A percentile compares a stretch with the other conserved stretches of the same genome.
These are phyloP conservation scores for Nothocercus julius DNA, from an alignment of 2,113 vertebrate genomes.

Conservation along the genomic window DNA sequence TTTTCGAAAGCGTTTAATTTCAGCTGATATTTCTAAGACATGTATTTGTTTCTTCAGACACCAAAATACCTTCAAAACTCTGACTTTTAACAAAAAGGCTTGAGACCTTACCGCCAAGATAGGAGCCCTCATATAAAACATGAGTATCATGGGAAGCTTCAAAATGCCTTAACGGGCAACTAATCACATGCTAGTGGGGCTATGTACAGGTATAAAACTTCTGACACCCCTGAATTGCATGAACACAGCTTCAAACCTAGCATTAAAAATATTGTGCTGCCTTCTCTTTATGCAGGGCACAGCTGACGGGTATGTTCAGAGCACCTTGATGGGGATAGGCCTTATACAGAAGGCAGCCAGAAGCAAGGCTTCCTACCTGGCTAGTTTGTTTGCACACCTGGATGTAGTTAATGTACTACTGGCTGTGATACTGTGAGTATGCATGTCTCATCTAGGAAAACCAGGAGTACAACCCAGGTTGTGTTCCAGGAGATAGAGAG, in stretches of 20 bases:
- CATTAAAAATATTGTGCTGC: background rate
- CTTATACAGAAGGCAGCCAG: background rate
- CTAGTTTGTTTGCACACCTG: background rate
- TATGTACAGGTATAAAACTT: background rate
- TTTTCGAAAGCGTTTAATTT: background rate
- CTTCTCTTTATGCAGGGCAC: background rate
- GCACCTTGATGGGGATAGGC: background rate
- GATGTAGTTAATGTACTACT: background rate
- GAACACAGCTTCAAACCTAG: background rate
- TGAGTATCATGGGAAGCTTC: background rate
- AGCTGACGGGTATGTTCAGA: background rate
- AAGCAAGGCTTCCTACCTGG: background rate
- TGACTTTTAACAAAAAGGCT: background rate
- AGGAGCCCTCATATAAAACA: background rate
- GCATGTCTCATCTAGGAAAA: background rate
- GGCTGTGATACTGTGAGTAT: background rate
- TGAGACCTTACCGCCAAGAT: background rate
- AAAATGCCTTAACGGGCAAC: background rate
- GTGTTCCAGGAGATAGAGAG: background rate
- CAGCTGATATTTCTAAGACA: background rate
- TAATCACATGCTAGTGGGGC: background rate
- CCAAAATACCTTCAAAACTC: background rate
- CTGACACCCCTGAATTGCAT: background rate
- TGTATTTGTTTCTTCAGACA: background rate
- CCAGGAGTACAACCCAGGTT: background rate